Evolutionary conservation across 1,140 invertebrate genomes (phyloP), one percentile per base, ranked within the genome.

Genomic region (Amyelois transitella): DNA sequence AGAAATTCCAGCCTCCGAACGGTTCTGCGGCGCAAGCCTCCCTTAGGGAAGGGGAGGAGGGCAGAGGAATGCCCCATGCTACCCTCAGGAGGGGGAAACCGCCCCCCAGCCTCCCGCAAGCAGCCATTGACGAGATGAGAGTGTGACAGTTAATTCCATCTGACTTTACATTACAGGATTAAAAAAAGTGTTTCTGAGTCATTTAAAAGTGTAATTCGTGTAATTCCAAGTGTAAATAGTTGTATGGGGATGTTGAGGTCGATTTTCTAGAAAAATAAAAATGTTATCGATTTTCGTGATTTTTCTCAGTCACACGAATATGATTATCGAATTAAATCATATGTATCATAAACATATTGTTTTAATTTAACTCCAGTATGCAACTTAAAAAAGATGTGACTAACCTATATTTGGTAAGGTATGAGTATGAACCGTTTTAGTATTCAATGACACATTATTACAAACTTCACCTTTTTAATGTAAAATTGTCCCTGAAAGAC

Each of bases 71-170:
- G 43, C 72, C 81, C 24, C 86, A 89, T 51, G 88, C 86, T 0
- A 89, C 88, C 20, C 71, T 89, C 8, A 78, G 87, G 43, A 70
- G 83, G 44, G 81, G 81, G 2, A 88, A 84, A 53, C 52, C 75
- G 10, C 60, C 80, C 6, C 66, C 79, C 20, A 82, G 70, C 55
- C 90, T 94, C 62, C 93, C 93, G 18, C 93, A 94, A 70, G 93
- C 93, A 28, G 92, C 93, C 28, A 94, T 95, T 74, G 93, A 92
- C 72, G 94, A 95, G 88, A 95, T 95, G 94, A 89, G 94, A 81
- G 94, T 95, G 91, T 95, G 94, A 95, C 93, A 92, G 88, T 70
- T 72, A 71, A 72, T 72, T 62, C 63, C 63, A 52, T 65, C 44
- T 60, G 58, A 73, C 62, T 69, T 48, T 66, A 53, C 58, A 62